Base-by-base conservation (phyloP, 2,888 invertebrate genomes). In the Protodeltote pygarga region DNA sequence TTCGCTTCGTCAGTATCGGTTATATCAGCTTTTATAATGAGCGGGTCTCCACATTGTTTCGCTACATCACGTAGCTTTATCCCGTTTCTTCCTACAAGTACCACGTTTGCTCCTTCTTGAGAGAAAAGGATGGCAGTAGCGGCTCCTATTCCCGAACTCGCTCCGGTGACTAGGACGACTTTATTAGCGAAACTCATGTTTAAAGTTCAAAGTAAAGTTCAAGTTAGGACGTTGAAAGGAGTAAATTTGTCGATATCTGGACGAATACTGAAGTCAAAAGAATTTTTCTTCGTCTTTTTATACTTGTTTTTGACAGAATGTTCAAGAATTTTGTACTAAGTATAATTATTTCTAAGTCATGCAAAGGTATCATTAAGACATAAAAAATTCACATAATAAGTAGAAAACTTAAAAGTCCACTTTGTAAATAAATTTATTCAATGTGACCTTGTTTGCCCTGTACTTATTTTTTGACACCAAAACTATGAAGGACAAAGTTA, bases 101-200 rank as follows among this genome's bases (percentile, higher is more conserved):
- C 89, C 3, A 95, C 77, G 8, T 81, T 83, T 1, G 94, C 95
- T 6, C 94, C 94, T 32, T 93, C 82, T 69, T 93, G 89, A 1
- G 94, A 92, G 69, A 96, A 94, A 45, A 93, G 89, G 1, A 93
- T 64, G 0, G 95, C 94, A 1, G 94, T 93, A n/a, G 93, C 93
- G 0, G 93, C 93, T 2, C 95, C 95, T 47, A 95, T 95, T 0
- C 95, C 95, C 2, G 94, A 94, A 71, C 94, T 94, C 0, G 94
- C 94, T 13, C 95, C 95, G 0, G 94, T 93, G 28, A 94, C 83
- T 6, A 93, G 68, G 0, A 93, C 85, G 0, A 93, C 92, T 85
- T 93, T 93, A 9, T 90, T 86, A 16, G 75, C 17, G 20, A 75
- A 60, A 52, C 51, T 62, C 69, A 75, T 72, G 3, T 8, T 54